phyloP scores from a whole-genome alignment of 2,113 vertebrate species.

The Rhineura floridana region DNA sequence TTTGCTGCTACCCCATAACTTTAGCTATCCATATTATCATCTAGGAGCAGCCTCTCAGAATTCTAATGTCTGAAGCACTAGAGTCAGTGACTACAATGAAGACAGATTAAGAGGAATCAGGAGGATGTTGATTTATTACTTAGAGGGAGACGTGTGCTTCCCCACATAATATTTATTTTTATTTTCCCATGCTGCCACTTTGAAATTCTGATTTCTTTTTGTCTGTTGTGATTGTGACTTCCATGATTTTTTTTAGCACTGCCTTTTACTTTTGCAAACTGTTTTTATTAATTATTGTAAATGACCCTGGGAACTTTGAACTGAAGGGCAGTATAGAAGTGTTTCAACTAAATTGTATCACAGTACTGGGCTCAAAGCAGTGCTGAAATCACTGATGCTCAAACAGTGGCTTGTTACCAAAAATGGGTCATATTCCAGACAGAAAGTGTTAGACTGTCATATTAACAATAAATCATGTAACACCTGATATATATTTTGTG shows the following conservation, averaged over 20 bases:
- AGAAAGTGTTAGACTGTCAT: not conserved
- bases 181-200: not conserved
- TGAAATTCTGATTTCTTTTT: too few relatives aligned
- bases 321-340: not conserved
- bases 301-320: not conserved
- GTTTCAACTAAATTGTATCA: not conserved
- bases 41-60: not conserved
- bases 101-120: not conserved
- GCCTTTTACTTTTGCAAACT: not conserved
- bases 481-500: not conserved
- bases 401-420: not conserved
- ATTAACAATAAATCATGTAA: not conserved
- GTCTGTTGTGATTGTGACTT: too few relatives aligned
- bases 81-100: too few relatives aligned
- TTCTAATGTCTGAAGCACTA: not conserved
- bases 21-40: not conserved
- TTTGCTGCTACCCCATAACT: not conserved
- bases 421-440: not conserved
- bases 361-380: not conserved
- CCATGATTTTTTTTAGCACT: too few relatives aligned
- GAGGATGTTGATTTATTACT: not conserved
- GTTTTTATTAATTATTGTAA: not conserved
- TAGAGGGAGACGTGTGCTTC: not conserved
- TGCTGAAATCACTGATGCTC: not conserved
- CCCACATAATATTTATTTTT: not conserved